Evolutionary conservation across 2,797 vertebrate species (phyloP), one percentile per base, ranked within the genome.

Genomic region (Cyprinella venusta): DNA sequence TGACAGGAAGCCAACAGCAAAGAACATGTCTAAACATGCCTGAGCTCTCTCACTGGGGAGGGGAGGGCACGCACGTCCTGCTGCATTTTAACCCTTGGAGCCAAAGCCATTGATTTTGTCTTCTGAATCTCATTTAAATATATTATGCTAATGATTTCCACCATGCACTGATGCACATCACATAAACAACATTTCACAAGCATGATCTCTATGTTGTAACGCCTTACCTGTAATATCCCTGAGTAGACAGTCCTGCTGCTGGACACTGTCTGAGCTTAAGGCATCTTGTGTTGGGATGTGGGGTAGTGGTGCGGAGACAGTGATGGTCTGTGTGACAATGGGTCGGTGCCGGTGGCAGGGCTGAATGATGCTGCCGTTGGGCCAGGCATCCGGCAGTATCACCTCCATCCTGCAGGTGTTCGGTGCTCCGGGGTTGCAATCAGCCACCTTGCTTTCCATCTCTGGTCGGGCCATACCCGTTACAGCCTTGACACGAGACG

Each of bases 381-480:
- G 77, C 68, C 84, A 71, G 33, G 45, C 71, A 52, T 88, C 90
- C 85, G 86, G 15, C 82, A 87, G 88, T 18, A 89, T 40, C 0
- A 86, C 85, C 84, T 91, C 90, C 87, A 89, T 86, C 40, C 89
- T 85, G 80, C 90, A 89, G 87, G 77, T 85, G 84, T 86, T 89
- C 2, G 64, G 80, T 13, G 83, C 79, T 9, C 89, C 86, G 78
- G 88, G 86, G 85, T 88, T 16, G 84, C 85, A 79, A 89, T 89
- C 63, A 42, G 84, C 87, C 52, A 83, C 91, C 1, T 87, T 87
- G 2, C 68, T 91, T 87, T 93, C 91, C 54, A 91, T 93, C 89
- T 94, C 93, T 76, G 93, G 91, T 18, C 92, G 92, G 86, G 94
- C 94, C 94, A 95, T 95, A 82, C 87, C 90, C 87, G 85, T 64